Evolutionary conservation across 2,797 vertebrate species (phyloP).

Genomic region (Hephaestus fuliginosus): DNA sequence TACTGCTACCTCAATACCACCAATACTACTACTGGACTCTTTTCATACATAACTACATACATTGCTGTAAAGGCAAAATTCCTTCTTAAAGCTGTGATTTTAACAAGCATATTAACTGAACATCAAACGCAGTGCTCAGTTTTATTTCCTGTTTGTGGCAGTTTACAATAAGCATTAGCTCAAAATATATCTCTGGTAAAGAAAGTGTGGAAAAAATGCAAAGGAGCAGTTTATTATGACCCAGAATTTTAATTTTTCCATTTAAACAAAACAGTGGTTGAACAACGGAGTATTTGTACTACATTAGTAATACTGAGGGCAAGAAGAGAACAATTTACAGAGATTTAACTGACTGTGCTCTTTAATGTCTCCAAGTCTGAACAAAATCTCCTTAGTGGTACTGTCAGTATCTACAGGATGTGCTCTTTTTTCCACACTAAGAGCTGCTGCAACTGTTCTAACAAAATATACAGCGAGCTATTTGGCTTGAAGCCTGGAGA

Average conservation of each 20-base stretch:
- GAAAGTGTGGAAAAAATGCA: neutral
- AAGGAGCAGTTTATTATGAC: constrained; percentile 13
- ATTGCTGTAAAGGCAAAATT: neutral
- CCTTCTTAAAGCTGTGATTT: neutral
- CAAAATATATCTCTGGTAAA: neutral
- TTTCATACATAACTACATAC: neutral
- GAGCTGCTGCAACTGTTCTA: neutral
- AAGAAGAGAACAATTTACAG: neutral
- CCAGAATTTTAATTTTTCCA: constrained; percentile 7
- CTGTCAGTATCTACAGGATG: neutral
- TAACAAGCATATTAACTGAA: neutral
- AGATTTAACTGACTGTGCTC: neutral
- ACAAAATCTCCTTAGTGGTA: neutral
- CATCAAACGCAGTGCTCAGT: neutral
- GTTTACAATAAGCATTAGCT: neutral
- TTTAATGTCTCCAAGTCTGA: neutral
- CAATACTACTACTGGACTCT: neutral
- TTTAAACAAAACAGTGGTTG: neutral
- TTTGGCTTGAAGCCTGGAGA: constrained; percentile 2
- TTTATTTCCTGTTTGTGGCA: neutral
- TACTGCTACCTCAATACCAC: neutral
- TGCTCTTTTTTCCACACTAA: constrained; percentile 8
- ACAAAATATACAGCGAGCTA: constrained; percentile 8
- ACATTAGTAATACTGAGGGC: constrained; percentile 9
- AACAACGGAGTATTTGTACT: neutral